Evolutionary conservation across 2,888 invertebrate species (phyloP).

Genomic region (Volucella zonaria): DNA sequence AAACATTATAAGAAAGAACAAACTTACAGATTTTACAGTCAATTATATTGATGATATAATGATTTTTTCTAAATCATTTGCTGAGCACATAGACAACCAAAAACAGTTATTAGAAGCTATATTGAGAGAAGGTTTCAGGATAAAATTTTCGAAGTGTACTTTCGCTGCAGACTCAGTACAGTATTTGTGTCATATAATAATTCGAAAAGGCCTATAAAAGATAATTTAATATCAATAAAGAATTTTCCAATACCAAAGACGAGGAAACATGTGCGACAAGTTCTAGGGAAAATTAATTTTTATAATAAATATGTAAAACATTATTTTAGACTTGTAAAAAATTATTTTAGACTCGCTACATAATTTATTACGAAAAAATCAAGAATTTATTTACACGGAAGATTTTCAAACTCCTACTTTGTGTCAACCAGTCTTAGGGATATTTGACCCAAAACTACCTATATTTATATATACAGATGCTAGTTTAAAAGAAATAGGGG

Average conservation of each 20-base stretch:
- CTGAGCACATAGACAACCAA: no score
- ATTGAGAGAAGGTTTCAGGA: no score
- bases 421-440: no score
- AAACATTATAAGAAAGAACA: slow-evolving; percentile 70
- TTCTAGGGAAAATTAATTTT: slow-evolving; percentile 70
- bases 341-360: slow-evolving; percentile 70
- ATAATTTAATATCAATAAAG: no score
- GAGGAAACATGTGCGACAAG: slow-evolving; percentile 64
- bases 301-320: slow-evolving; percentile 68
- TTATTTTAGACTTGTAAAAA: slow-evolving; percentile 63
- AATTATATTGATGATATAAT: slow-evolving; percentile 74
- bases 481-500: neutral
- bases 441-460: no score
- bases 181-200: no score
- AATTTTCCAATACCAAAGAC: slow-evolving; percentile 29
- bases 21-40: slow-evolving; percentile 64
- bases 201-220: no score
- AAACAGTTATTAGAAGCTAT: no score
- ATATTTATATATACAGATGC: slow-evolving; percentile 48
- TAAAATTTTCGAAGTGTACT: no score
- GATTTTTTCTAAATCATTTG: slow-evolving; percentile 42
- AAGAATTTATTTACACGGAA: neutral
- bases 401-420: no score
- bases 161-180: no score
- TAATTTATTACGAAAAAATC: slow-evolving; percentile 66